phyloP scores from a whole-genome alignment of 2,888 invertebrate species.

The Eudasyphora cyanicolor region DNA sequence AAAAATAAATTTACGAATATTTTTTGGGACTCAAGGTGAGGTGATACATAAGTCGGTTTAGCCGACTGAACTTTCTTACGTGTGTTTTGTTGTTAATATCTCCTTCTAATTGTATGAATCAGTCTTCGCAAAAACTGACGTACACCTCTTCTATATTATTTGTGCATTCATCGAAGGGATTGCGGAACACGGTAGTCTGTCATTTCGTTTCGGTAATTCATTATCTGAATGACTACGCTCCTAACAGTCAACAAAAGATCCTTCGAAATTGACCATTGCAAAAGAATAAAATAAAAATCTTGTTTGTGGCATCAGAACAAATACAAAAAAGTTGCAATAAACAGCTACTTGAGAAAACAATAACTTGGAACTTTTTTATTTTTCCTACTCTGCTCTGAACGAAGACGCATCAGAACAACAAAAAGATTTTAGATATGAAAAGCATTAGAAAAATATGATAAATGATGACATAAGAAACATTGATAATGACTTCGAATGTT shows the following conservation, averaged over 20 bases:
- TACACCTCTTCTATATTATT: too few species aligned
- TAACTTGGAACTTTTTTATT: constrained; percentile 40
- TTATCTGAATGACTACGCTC: constrained; percentile 1
- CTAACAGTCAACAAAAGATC: background rate
- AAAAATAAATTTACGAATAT: too few species aligned
- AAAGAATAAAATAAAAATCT: constrained; percentile 29
- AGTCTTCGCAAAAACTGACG: too few species aligned
- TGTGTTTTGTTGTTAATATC: too few species aligned
- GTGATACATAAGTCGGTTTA: too few species aligned
- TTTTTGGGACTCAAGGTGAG: too few species aligned
- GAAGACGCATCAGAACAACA: constrained; percentile 30
- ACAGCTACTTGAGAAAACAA: constrained; percentile 63
- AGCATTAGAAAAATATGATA: constrained; percentile 38
- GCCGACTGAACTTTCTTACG: too few species aligned
- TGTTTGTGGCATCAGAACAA: constrained; percentile 38
- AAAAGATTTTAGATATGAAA: constrained; percentile 55
- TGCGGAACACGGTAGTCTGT: too few species aligned
- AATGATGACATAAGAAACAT: constrained; percentile 33
- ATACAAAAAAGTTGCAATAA: constrained; percentile 44
- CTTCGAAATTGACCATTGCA: background rate
- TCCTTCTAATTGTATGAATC: too few species aligned
- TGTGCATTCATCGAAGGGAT: too few species aligned
- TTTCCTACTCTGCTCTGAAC: constrained; percentile 10
- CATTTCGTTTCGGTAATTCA: too few species aligned
- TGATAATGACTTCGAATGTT: constrained; percentile 39